Base-by-base conservation (phyloP, 2,113 vertebrate species). In the Hassar affinis region DNA sequence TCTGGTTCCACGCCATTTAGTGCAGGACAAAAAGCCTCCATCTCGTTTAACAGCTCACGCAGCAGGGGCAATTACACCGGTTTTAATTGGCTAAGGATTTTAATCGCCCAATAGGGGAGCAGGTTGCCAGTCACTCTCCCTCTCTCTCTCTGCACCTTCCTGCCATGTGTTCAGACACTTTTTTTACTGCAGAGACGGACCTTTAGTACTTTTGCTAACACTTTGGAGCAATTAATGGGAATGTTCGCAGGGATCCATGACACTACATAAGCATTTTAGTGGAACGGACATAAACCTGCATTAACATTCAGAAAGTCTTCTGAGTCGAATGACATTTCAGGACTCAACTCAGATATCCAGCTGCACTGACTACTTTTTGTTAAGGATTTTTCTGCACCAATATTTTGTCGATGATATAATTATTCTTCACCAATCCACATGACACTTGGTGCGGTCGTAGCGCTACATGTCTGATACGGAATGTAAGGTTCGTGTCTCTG, bases 1-100 rank as follows among this genome's bases (percentile, higher is more conserved):
- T 94, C 89, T 86, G 89, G 94, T 96, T 96, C 95, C 95, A 93
- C 89, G 78, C 94, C 89, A 91, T 95, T 96, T 95, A 93, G 92
- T 95, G 90, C 90, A 92, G 94, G 95, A 96, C 95, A 95, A 95
- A 95, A 95, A 96, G 95, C 95, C 94, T 75, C 94, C 92, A 94
- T 95, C 95, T 95, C 95, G 94, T 96, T 96, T 95, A 95, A 95
- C 95, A 95, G 92, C 95, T 93, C 93, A 92, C 94, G 92, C 94
- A 92, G 92, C 93, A 95, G 94, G 94, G 92, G 91, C 94, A 93
- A 96, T 95, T 94, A 94, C 92, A 91, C 92, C 92, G 89, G 87
- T 92, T 95, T 96, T 96, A 96, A 96, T 96, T 96, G 94, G 91
- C 93, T 95, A 82, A 91, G 87, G 79, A 88, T 88, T 95, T 96